phyloP scores from a whole-genome alignment of 2,797 vertebrate species.

The Lepilemur septentrionalis region DNA sequence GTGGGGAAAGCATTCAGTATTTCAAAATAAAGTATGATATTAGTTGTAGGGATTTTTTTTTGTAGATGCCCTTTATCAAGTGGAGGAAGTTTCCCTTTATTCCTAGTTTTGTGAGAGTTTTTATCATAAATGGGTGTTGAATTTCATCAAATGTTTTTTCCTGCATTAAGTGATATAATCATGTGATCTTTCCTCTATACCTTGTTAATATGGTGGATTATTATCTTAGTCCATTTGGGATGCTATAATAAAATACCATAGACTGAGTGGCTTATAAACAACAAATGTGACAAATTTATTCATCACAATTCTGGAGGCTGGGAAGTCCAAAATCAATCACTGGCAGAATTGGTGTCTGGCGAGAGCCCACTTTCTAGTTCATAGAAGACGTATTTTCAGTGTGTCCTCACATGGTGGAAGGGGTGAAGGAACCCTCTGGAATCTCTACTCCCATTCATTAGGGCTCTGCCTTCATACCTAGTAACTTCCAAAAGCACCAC shows the following conservation, averaged over 20 bases:
- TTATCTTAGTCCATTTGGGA: neutral
- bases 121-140: neutral
- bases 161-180: neutral
- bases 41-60: neutral
- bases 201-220: neutral
- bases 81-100: neutral
- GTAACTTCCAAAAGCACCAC: neutral
- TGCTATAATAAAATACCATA: neutral
- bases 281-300: neutral
- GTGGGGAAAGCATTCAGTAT: neutral
- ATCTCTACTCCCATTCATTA: neutral
- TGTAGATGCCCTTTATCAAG: neutral
- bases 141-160: neutral
- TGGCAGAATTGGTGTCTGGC: too few relatives aligned
- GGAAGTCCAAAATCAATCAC: neutral
- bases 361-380: neutral
- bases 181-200: neutral
- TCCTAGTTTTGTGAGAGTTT: neutral
- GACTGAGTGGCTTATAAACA: neutral
- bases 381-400: too few relatives aligned
- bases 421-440: neutral
- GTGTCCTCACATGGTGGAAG: neutral
- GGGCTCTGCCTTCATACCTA: neutral
- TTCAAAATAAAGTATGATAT: neutral
- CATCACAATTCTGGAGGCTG: neutral